phyloP scores from a whole-genome alignment of 2,797 vertebrate species.

The Anolis apletophallus region DNA sequence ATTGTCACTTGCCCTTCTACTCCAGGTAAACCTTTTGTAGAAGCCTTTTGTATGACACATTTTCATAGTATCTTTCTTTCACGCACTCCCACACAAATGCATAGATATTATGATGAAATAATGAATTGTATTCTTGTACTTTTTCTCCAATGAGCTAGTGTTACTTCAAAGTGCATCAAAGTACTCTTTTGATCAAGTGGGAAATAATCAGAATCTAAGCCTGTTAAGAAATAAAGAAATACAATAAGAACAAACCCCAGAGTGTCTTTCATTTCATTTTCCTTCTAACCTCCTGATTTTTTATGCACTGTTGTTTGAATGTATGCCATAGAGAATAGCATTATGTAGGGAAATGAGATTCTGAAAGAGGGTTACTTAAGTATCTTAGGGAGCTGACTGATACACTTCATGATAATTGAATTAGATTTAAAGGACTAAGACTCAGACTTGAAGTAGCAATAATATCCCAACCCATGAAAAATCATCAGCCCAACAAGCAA shows the following conservation, averaged over 20 bases:
- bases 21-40: slow-evolving; percentile 6
- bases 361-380: slow-evolving; percentile 11
- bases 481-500: neutral
- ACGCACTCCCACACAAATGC: neutral
- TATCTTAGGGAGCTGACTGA: slow-evolving; percentile 56
- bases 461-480: neutral
- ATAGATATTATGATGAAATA: slow-evolving; percentile 53
- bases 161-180: slow-evolving; percentile 76
- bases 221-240: slow-evolving; percentile 49
- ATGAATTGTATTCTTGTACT: slow-evolving; percentile 53
- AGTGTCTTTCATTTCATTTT: slow-evolving; percentile 61
- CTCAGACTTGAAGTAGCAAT: neutral
- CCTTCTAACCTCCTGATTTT: slow-evolving; percentile 68
- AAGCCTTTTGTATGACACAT: slow-evolving; percentile 17
- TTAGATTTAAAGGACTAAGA: neutral
- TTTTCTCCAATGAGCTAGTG: slow-evolving; percentile 57
- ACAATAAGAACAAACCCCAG: slow-evolving; percentile 57
- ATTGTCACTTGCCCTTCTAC: slow-evolving; percentile 11
- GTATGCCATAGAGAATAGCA: slow-evolving; percentile 49
- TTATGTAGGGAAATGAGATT: slow-evolving; percentile 47
- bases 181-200: slow-evolving; percentile 72
- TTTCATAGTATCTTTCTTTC: slow-evolving; percentile 35
- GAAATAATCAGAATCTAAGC: slow-evolving; percentile 77
- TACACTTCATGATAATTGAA: slow-evolving; percentile 21
- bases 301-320: slow-evolving; percentile 67